These are phyloP conservation scores for Mantis religiosa DNA, from an alignment of 2,888 invertebrate genomes.

Conservation along the genomic window DNA sequence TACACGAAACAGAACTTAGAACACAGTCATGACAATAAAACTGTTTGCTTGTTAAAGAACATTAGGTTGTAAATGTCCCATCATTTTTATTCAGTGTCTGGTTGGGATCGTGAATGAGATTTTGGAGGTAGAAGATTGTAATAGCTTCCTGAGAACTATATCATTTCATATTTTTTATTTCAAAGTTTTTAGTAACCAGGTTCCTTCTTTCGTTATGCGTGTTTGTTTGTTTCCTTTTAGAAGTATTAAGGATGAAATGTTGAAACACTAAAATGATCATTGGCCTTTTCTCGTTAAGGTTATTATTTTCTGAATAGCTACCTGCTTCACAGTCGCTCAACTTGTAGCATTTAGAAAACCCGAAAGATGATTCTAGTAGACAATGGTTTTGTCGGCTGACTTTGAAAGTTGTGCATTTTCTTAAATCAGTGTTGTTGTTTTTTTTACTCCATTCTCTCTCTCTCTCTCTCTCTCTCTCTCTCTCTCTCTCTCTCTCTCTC, in stretches of 20 bases:
- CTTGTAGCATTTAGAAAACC: too few relatives aligned
- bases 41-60: background rate
- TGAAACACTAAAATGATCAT: background rate
- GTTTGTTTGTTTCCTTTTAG: too few relatives aligned
- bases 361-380: too few relatives aligned
- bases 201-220: background rate
- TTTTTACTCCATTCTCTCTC: too few relatives aligned
- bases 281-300: background rate
- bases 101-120: background rate
- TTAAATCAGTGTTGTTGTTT: too few relatives aligned
- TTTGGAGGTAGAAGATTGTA: background rate
- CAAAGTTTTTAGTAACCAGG: background rate
- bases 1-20: background rate
- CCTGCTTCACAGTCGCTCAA: too few relatives aligned
- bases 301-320: background rate
- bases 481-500: too few relatives aligned
- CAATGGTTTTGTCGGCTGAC: too few relatives aligned
- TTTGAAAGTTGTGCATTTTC: too few relatives aligned
- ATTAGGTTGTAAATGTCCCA: background rate
- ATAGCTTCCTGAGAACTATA: background rate
- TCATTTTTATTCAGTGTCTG: background rate
- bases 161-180: background rate
- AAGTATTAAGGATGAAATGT: background rate
- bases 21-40: background rate
- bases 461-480: too few relatives aligned